Evolutionary conservation across 2,888 invertebrate species (phyloP), one percentile per base, ranked within the genome.

Genomic region (Cenopis cana): DNA sequence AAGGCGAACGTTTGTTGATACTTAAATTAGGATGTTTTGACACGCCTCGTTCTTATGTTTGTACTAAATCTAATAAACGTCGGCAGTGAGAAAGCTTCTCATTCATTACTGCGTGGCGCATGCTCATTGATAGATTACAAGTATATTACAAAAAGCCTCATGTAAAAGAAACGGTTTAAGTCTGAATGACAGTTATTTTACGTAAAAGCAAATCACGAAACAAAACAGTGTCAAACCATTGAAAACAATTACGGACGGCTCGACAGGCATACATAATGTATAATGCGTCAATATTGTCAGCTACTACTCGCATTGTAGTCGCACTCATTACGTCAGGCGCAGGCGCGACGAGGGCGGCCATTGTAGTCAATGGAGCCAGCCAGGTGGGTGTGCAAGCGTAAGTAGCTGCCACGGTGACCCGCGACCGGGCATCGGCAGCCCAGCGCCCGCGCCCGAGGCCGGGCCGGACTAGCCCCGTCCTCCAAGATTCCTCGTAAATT

Each of bases 1-100:
- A 91, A 85, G 91, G 91, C 90, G 92, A 92, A 81, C 91, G 91
- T 92, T 93, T 93, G 93, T 93, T 93, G 91, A 93, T 93, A 93
- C 93, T 93, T 93, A 93, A 93, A 93, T 93, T 93, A 91, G 92
- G 89, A 90, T 92, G 91, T 91, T 93, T 91, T 93, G 93, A 93
- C 93, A 92, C 91, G 92, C 89, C 91, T 91, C 87, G 91, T 90
- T 91, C 91, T 90, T 89, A 89, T 91, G 91, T 90, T 92, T 90
- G 88, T 89, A 90, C 88, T 92, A 91, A 92, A 93, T 93, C 90
- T 92, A 92, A 93, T 92, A 91, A 92, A 91, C 85, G 90, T 92
- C 91, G 83, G 85, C 85, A 85, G 86, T 82, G 79, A 83, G 87
- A 85, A 83, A 84, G 85, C 80, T 79, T 81, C 85, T 83, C 87